phyloP scores from a whole-genome alignment of 2,888 invertebrate species.

The Pilophorus perplexus region DNA sequence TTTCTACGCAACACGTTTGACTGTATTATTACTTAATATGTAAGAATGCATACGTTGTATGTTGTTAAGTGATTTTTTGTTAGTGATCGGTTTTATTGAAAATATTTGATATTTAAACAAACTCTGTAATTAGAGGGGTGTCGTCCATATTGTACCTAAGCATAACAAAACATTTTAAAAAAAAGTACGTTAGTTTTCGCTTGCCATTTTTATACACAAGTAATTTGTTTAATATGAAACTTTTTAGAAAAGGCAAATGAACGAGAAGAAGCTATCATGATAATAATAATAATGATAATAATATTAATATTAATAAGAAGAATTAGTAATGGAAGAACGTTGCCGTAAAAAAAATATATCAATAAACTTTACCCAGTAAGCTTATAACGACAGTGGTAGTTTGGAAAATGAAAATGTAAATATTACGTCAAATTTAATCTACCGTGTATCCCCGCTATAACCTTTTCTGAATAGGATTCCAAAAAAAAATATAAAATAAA shows the following conservation, averaged over 20 bases:
- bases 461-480: too few relatives aligned
- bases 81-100: not conserved
- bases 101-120: slow-evolving; percentile 1
- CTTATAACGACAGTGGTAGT: slow-evolving; percentile 23
- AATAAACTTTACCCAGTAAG: slow-evolving; percentile 3
- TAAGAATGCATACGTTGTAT: not conserved
- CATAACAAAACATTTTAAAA: slow-evolving; percentile 16
- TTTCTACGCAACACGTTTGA: not conserved
- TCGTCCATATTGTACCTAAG: slow-evolving; percentile 35
- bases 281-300: not conserved
- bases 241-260: slow-evolving; percentile 2
- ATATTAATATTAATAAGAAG: not conserved
- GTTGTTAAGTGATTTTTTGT: slow-evolving; percentile 10
- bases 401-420: not conserved
- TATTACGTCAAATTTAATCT: slow-evolving; percentile 1
- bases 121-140: slow-evolving; percentile 21
- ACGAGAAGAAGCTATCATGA: slow-evolving; percentile 5
- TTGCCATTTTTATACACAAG: slow-evolving; percentile 36
- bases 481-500: too few relatives aligned
- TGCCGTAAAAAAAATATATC: slow-evolving; percentile 7
- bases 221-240: slow-evolving; percentile 1
- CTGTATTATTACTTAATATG: slow-evolving; percentile 10
- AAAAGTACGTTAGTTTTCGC: slow-evolving; percentile 29
- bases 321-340: too few relatives aligned
- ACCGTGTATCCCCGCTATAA: not conserved